phyloP scores from a whole-genome alignment of 2,113 vertebrate genomes.

The Meriones unguiculatus region DNA sequence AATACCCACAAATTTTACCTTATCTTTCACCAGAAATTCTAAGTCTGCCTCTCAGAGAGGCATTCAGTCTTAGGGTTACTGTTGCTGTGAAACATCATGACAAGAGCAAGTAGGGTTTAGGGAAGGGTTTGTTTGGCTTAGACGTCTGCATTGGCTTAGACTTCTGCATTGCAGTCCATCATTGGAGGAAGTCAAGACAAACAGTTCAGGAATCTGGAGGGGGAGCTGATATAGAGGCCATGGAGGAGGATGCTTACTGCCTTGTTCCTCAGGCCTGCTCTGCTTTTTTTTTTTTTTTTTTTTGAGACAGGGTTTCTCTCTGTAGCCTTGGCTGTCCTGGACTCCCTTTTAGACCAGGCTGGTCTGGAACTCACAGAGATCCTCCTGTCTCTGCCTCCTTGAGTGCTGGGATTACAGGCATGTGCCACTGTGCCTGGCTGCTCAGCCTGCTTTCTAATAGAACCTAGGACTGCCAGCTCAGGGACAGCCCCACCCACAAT shows the following conservation, averaged over 20 bases:
- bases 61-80: not conserved
- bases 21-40: constrained; percentile 14
- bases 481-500: not conserved
- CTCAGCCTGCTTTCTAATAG: not conserved
- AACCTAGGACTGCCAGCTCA: not conserved
- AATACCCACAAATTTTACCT: not conserved
- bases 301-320: too few relatives aligned
- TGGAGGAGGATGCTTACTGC: not conserved
- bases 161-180: not conserved
- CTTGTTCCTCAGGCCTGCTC: not conserved
- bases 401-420: too few relatives aligned
- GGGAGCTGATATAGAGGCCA: not conserved
- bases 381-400: too few relatives aligned
- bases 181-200: not conserved
- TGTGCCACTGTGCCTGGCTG: not conserved
- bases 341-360: too few relatives aligned
- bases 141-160: not conserved
- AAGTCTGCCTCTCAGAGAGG: not conserved
- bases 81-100: not conserved
- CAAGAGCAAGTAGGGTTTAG: not conserved
- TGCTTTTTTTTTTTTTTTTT: too few relatives aligned
- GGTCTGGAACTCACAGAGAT: too few relatives aligned
- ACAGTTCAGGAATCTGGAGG: not conserved
- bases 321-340: too few relatives aligned
- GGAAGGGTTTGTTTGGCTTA: not conserved